Percentiles rank a stretch among this genome's conserved stretches.
phyloP scores from a whole-genome alignment of 2,888 invertebrate genomes.

The Phyllotreta cruciferae region DNA sequence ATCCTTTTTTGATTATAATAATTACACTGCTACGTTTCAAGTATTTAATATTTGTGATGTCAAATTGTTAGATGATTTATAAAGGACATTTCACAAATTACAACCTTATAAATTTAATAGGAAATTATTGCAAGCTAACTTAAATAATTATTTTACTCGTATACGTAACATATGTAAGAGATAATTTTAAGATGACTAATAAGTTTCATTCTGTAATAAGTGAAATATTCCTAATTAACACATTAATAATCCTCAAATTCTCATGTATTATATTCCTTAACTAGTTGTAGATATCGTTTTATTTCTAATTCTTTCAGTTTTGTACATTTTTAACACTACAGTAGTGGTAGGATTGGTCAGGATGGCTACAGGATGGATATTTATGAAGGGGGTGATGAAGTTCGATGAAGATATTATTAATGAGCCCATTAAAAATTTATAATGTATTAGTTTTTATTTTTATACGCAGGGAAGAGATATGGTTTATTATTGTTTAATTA shows the following conservation, averaged over 20 bases:
- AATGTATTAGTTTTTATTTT: neutral
- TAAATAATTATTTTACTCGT: too few species aligned
- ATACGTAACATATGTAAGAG: too few species aligned
- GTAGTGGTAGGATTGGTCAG: constrained; percentile 41
- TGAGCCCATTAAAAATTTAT: constrained; percentile 11
- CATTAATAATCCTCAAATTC: neutral
- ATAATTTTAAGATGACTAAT: too few species aligned
- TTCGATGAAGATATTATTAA: constrained; percentile 7
- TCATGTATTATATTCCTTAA: constrained; percentile 37
- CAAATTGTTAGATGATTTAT: too few species aligned
- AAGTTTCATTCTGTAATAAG: too few species aligned
- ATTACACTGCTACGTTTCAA: too few species aligned
- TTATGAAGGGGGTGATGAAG: constrained; percentile 1
- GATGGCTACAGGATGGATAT: constrained; percentile 17
- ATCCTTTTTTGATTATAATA: constrained; percentile 61
- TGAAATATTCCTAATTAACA: neutral
- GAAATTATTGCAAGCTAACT: too few species aligned
- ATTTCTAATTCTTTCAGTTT: constrained; percentile 44
- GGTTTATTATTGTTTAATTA: constrained; percentile 3
- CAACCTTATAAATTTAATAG: too few species aligned
- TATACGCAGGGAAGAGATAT: neutral
- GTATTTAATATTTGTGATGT: too few species aligned
- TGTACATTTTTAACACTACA: constrained; percentile 51
- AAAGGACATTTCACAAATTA: too few species aligned
- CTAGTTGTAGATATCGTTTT: constrained; percentile 49